These are phyloP conservation scores for Trididemnum nubilum DNA, from an alignment of 23 tunicate genomes.

Conservation along the genomic window DNA sequence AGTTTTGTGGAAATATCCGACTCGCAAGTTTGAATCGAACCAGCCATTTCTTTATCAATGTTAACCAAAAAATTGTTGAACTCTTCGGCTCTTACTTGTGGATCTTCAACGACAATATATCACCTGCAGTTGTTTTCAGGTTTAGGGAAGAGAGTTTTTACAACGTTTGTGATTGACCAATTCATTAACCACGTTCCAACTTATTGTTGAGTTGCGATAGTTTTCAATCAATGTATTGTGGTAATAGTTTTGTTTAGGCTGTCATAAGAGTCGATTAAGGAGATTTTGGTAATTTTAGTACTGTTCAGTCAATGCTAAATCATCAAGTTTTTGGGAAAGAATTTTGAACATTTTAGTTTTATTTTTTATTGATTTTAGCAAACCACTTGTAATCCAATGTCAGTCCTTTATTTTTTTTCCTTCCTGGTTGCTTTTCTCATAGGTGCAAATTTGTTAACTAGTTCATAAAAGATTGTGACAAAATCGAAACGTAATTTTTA, in stretches of 20 bases:
- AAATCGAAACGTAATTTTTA: too few relatives aligned
- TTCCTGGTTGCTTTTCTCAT: too few relatives aligned
- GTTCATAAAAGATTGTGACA: too few relatives aligned
- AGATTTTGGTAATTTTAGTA: background rate
- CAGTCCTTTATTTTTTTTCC: too few relatives aligned
- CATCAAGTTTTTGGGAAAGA: too few relatives aligned
- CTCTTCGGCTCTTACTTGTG: background rate
- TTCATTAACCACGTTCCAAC: conserved; percentile 20
- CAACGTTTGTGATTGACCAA: background rate
- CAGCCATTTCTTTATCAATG: conserved; percentile 7
- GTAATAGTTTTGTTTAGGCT: too few relatives aligned
- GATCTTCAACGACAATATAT: background rate
- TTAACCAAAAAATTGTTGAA: conserved; percentile 19
- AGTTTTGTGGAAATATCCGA: background rate
- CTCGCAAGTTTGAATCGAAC: background rate
- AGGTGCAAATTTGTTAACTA: too few relatives aligned
- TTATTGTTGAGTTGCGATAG: background rate
- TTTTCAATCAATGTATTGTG: background rate
- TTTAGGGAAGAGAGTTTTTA: background rate
- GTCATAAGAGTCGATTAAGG: background rate
- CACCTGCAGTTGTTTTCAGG: background rate
- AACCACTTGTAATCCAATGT: too few relatives aligned
- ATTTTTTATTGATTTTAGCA: too few relatives aligned
- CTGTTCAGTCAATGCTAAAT: background rate
- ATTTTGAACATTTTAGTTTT: too few relatives aligned